phyloP scores from a whole-genome alignment of 2,888 invertebrate genomes.

The Drosophila paramelanica region DNA sequence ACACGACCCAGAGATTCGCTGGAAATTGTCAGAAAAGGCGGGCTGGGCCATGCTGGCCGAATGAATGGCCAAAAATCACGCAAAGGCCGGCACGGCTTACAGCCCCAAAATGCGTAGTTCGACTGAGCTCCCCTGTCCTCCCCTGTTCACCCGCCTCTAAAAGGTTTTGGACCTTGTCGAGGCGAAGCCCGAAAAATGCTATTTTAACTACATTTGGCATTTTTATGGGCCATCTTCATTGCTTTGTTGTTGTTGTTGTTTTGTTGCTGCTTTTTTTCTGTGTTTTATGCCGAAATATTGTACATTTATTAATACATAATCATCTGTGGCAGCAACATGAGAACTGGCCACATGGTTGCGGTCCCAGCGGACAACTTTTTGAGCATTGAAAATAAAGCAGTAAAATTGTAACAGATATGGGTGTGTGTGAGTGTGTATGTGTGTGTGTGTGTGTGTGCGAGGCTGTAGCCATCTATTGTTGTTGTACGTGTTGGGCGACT shows the following conservation, averaged over 20 bases:
- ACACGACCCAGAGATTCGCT: constrained; percentile 43
- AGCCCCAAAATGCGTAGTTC: not conserved
- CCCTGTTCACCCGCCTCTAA: constrained; percentile 4
- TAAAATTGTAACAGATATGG: constrained; percentile 70
- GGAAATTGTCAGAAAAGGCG: constrained; percentile 37
- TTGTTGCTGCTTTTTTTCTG: constrained; percentile 2
- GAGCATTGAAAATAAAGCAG: constrained; percentile 69
- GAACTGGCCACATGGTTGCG: constrained; percentile 54
- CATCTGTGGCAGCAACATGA: constrained; percentile 59
- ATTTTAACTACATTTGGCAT: constrained; percentile 70
- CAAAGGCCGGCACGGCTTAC: constrained; percentile 28
- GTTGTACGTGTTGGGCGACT: constrained; percentile 27
- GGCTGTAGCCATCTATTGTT: constrained; percentile 37
- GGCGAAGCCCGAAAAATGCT: constrained; percentile 52
- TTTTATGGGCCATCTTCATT: constrained; percentile 52
- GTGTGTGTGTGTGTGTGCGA: constrained; percentile 6
- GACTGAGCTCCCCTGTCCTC: not conserved
- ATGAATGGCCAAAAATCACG: constrained; percentile 71
- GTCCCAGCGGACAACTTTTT: constrained; percentile 55
- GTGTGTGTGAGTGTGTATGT: constrained; percentile 3
- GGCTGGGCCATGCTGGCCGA: constrained; percentile 1
- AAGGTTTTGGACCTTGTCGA: constrained; percentile 23
- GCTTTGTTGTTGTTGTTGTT: not conserved
- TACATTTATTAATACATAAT: constrained; percentile 77
- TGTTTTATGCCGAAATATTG: constrained; percentile 57